Evolutionary conservation across 2,113 vertebrate genomes (phyloP).

Genomic region (Ctenomys sociabilis): DNA sequence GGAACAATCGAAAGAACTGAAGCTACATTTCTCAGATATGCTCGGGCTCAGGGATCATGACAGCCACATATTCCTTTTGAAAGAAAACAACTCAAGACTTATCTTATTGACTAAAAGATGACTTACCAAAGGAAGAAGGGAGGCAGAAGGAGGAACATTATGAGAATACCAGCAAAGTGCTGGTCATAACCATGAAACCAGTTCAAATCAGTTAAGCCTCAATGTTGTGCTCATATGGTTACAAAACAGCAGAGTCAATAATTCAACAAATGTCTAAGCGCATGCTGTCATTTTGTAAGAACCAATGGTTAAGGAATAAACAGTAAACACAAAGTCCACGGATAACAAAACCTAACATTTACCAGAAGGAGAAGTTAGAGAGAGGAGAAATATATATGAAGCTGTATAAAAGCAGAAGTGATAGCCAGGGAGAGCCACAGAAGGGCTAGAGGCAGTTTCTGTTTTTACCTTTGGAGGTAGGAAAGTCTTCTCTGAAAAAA

Average conservation of each 20-base stretch:
- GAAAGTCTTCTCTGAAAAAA: not conserved
- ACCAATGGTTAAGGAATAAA: not conserved
- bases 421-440: not conserved
- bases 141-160: not conserved
- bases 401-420: not conserved
- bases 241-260: not conserved
- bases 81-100: not conserved
- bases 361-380: not conserved
- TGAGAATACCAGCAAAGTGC: not conserved
- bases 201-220: not conserved
- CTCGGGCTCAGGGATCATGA: not conserved
- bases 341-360: not conserved
- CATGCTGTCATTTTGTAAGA: not conserved
- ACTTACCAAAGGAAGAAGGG: not conserved
- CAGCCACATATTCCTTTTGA: not conserved
- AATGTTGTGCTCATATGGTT: not conserved
- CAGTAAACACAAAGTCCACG: not conserved
- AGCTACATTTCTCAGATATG: not conserved
- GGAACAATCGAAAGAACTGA: not conserved
- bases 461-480: not conserved
- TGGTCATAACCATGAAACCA: not conserved
- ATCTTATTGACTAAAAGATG: not conserved
- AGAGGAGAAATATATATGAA: not conserved
- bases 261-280: not conserved
- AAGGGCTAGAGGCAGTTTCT: not conserved